Evolutionary conservation across 2,888 invertebrate species (phyloP), one percentile per base, ranked within the genome.

Genomic region (Parelbella ahira): DNA sequence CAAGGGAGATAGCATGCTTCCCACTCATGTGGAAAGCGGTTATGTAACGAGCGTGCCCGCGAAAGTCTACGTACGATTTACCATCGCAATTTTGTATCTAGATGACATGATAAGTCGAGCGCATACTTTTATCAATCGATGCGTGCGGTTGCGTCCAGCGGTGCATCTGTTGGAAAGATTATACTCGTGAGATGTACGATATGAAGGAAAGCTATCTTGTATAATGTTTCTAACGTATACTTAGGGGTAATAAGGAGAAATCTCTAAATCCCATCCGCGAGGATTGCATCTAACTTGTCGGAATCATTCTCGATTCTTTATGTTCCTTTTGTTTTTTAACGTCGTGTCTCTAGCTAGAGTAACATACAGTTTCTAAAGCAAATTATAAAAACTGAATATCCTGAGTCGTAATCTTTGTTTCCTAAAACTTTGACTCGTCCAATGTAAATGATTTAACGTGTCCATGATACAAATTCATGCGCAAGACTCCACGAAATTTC

Each of bases 11-110:
- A 62, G 63, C 69, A 63, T 62, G 68, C 71, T 59, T 62, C 62
- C 61, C 76, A 66, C 75, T 80, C 82, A 61, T 66, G 81, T 81
- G 82, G 82, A 82, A 83, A 83, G 83, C 81, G 74, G 81, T 83
- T 83, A 84, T 79, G 83, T 78, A 83, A 84, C 76, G 68, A 34
- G 23, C 62, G 68, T 61, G 64, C 68, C 72, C 74, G 81, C 76
- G 83, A 82, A 79, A 81, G 79, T 76, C 53, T 50, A 53, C 54
- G 28, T 34, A 42, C 41, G 33, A 28, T 28, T 33, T 34, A 34
- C 41, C 41, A 42, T 62, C 56, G 60, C 69, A 56, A 44, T 58
- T 65, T 63, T 62, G 64, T 64, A 74, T 72, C 72, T 68, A 68
- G 72, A 74, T 70, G 68, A 68, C 56, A 60, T 54, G 58, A 60